These are phyloP conservation scores for Acrossocheilus wenchowensis DNA, from an alignment of 2,797 vertebrate species.

Conservation along the genomic window DNA sequence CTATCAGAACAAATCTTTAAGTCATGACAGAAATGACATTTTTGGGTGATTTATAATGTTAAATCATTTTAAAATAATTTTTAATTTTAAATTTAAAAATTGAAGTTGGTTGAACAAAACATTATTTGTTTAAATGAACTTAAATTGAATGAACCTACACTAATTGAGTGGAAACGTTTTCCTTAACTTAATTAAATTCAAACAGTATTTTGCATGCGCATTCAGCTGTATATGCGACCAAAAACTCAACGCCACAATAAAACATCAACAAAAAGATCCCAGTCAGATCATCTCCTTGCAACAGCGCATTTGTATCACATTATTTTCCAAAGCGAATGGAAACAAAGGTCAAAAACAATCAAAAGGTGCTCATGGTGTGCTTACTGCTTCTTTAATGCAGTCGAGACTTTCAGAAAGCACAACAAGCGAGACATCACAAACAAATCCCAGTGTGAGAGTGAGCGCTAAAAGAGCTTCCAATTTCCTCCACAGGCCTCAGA, in stretches of 20 bases:
- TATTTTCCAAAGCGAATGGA: constrained; percentile 14
- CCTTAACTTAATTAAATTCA: not conserved
- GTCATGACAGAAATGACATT: not conserved
- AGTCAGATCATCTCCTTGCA: constrained; percentile 1
- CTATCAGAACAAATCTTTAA: not conserved
- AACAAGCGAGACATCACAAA: constrained; percentile 62
- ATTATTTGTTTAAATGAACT: not conserved
- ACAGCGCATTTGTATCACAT: not conserved
- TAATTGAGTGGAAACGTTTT: not conserved
- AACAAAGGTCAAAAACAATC: constrained; percentile 26
- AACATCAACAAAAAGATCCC: constrained; percentile 1
- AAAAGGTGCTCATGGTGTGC: constrained; percentile 25
- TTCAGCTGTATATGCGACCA: not conserved
- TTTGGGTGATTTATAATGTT: not conserved
- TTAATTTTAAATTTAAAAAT: too few relatives aligned
- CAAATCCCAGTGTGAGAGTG: constrained; percentile 64
- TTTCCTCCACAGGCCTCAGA: constrained; percentile 65
- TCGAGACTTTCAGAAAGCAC: constrained; percentile 54
- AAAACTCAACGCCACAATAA: not conserved
- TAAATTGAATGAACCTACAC: too few relatives aligned
- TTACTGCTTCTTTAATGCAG: constrained; percentile 22
- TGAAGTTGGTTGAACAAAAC: not conserved
- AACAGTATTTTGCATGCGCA: not conserved
- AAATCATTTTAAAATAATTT: too few relatives aligned
- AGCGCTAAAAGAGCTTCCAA: constrained; percentile 56